Percentiles rank a stretch among this genome's conserved stretches.
Conservation (phyloP, 2,888 invertebrate species). For the Cactoblastis cactorum region DNA sequence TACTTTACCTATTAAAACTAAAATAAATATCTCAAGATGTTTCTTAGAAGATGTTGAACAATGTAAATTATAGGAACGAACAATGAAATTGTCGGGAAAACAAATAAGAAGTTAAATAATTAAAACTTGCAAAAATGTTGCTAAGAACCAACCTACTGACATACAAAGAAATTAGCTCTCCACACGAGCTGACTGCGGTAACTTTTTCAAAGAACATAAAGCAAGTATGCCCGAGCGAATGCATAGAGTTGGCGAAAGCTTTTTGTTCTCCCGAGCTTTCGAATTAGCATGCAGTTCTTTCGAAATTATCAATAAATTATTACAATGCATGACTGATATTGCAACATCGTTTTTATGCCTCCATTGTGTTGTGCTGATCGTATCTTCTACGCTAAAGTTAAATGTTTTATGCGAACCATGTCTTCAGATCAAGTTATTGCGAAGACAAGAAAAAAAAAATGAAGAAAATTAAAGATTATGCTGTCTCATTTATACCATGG, state of each 20-base stretch:
- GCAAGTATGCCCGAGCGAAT: conserved; percentile 6
- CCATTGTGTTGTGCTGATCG: background rate
- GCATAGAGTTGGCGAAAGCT: conserved; percentile 10
- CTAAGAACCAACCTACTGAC: background rate
- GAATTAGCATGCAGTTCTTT: conserved; percentile 5
- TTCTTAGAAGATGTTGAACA: too few species aligned
- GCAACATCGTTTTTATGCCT: background rate
- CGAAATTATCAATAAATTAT: conserved; percentile 8
- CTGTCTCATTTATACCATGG: too few species aligned
- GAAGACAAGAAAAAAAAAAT: background rate
- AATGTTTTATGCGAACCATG: background rate
- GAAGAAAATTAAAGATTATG: too few species aligned
- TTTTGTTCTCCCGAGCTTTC: background rate
- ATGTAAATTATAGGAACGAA: too few species aligned
- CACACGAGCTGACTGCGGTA: background rate
- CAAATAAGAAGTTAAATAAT: background rate
- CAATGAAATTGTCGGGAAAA: too few species aligned
- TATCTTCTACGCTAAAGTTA: background rate
- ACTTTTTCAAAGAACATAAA: conserved; percentile 3
- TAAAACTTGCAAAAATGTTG: background rate
- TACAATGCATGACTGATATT: conserved; percentile 1
- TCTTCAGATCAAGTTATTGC: background rate
- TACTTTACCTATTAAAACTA: too few species aligned
- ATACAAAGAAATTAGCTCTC: background rate
- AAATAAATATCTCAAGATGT: too few species aligned